Percentiles rank a stretch among this genome's conserved stretches.
Conservation (phyloP, 2,113 vertebrate species). For the Perca schrenkii region DNA sequence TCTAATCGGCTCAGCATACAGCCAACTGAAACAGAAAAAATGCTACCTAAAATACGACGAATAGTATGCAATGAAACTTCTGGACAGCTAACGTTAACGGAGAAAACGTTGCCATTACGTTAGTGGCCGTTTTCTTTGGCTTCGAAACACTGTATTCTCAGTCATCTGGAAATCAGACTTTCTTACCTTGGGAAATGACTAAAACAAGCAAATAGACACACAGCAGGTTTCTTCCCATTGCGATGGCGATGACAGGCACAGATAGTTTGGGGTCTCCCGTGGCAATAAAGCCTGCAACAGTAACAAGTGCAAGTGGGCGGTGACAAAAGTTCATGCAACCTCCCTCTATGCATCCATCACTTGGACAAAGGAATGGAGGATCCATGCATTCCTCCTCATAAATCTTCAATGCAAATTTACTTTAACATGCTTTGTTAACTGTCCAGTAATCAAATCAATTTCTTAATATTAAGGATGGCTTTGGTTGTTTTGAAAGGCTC, state of each 20-base stretch:
- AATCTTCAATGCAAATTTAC: background rate
- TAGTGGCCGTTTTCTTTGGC: no score
- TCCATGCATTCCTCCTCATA: conserved; percentile 14
- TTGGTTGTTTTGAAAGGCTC: background rate
- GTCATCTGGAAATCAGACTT: no score
- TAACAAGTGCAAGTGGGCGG: conserved; percentile 58
- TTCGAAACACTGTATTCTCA: background rate
- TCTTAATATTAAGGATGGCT: background rate
- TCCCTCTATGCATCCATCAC: conserved; percentile 32
- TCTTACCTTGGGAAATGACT: conserved; percentile 58
- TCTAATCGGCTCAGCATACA: background rate
- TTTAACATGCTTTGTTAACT: background rate
- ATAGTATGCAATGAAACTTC: background rate
- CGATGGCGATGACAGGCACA: background rate
- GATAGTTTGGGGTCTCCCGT: conserved; percentile 11
- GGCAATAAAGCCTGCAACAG: background rate
- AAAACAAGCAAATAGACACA: conserved; percentile 13
- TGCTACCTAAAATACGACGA: background rate
- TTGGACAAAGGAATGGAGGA: conserved; percentile 9
- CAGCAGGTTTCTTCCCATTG: conserved; percentile 43
- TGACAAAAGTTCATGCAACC: background rate
- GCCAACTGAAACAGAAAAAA: background rate
- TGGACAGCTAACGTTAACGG: background rate
- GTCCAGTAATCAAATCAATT: background rate
- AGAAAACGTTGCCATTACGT: background rate